phyloP scores from a whole-genome alignment of 2,888 invertebrate genomes.

The Sylvicola cinctus region DNA sequence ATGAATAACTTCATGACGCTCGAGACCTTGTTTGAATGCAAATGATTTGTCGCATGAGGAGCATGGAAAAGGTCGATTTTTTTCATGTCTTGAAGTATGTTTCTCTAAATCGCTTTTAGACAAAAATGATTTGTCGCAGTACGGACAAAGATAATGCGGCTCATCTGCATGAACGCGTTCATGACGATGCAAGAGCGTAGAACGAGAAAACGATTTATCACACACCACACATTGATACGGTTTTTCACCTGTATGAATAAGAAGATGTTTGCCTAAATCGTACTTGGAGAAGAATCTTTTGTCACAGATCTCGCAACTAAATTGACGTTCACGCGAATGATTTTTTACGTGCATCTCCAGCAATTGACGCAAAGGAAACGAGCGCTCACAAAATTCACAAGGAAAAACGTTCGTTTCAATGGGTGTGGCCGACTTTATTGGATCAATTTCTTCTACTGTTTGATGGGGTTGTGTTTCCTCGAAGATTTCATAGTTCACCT shows the following conservation, averaged over 20 bases:
- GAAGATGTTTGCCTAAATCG: conserved; percentile 40
- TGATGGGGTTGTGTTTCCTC: conserved; percentile 12
- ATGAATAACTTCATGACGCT: conserved; percentile 38
- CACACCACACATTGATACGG: conserved; percentile 45
- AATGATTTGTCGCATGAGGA: conserved; percentile 37
- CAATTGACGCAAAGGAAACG: conserved; percentile 47
- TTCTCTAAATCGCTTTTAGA: conserved; percentile 39
- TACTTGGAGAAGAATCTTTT: conserved; percentile 47
- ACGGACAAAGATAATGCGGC: conserved; percentile 38
- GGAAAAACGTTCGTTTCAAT: conserved; percentile 38
- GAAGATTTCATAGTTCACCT: conserved; percentile 22
- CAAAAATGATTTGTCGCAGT: conserved; percentile 47
- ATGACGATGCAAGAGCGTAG: conserved; percentile 43
- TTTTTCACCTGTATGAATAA: conserved; percentile 40
- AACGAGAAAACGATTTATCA: conserved; percentile 38
- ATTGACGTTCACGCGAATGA: conserved; percentile 38
- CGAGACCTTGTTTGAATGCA: conserved; percentile 35
- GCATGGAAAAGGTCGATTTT: conserved; percentile 36
- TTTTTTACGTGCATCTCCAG: conserved; percentile 42
- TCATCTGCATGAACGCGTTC: conserved; percentile 34
- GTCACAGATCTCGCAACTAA: conserved; percentile 36
- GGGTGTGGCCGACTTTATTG: conserved; percentile 18
- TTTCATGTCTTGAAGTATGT: conserved; percentile 35
- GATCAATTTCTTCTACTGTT: conserved; percentile 8
- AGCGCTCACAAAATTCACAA: conserved; percentile 46